These are phyloP conservation scores for Neosalanx taihuensis DNA, from an alignment of 2,797 vertebrate genomes.

Conservation along the genomic window DNA sequence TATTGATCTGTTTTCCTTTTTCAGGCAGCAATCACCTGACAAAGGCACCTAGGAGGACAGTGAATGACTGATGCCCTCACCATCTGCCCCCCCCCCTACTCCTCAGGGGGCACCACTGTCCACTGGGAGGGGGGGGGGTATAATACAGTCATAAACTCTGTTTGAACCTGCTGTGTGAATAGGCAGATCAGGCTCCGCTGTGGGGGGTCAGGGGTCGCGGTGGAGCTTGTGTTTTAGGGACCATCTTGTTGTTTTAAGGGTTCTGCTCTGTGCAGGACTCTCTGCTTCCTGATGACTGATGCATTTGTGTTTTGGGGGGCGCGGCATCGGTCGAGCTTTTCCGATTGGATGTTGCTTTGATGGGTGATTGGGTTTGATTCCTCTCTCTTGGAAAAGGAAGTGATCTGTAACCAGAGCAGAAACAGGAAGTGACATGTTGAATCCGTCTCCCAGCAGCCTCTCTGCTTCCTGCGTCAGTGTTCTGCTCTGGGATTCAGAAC, in stretches of 20 bases:
- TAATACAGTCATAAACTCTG: conserved; percentile 74
- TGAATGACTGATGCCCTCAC: conserved; percentile 77
- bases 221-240: conserved; percentile 34
- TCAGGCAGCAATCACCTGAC: conserved; percentile 83
- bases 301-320: conserved; percentile 14
- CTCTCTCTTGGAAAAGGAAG: conserved; percentile 38
- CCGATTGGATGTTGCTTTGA: conserved; percentile 8
- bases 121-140: conserved; percentile 46
- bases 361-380: conserved; percentile 28
- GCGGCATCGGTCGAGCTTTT: background rate
- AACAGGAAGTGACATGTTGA: background rate
- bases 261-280: conserved; percentile 40
- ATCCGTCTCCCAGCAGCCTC: background rate
- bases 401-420: conserved; percentile 11
- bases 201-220: conserved; percentile 58
- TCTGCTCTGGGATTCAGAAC: conserved; percentile 25
- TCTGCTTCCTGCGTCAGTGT: conserved; percentile 27
- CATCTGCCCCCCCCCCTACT: conserved; percentile 47
- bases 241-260: conserved; percentile 41
- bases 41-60: conserved; percentile 78
- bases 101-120: conserved; percentile 58
- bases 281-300: conserved; percentile 67
- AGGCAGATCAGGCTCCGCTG: conserved; percentile 42
- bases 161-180: conserved; percentile 68
- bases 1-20: conserved; percentile 87